These are phyloP conservation scores for Alces alces DNA, from an alignment of 2,113 vertebrate species.

Conservation along the genomic window DNA sequence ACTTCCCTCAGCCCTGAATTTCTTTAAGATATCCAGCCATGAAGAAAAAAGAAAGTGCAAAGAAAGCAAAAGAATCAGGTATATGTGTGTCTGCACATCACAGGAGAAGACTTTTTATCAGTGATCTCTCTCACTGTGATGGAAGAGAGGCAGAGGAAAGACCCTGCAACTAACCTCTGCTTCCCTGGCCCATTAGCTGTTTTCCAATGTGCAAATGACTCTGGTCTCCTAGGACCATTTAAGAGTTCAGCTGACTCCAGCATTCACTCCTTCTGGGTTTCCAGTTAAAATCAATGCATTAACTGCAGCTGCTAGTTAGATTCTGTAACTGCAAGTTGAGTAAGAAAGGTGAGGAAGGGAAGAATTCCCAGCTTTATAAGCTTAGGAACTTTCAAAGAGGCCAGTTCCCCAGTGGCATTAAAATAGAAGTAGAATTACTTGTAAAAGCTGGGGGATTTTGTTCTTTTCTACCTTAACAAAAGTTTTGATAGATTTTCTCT, in stretches of 20 bases:
- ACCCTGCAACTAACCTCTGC: not conserved
- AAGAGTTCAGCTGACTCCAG: constrained; percentile 40
- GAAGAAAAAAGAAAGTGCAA: not conserved
- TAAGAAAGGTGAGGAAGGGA: not conserved
- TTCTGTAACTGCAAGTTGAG: not conserved
- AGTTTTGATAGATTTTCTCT: constrained; percentile 58
- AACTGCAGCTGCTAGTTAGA: constrained; percentile 14
- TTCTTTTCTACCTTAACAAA: constrained; percentile 54
- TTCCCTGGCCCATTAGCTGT: constrained; percentile 42
- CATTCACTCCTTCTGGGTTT: not conserved
- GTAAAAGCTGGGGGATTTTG: constrained; percentile 24
- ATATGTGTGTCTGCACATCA: not conserved
- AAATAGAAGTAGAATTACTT: constrained; percentile 46
- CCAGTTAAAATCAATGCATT: constrained; percentile 57
- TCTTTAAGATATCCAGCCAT: not conserved
- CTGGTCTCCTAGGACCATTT: not conserved
- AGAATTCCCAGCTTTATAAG: not conserved
- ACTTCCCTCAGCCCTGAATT: not conserved
- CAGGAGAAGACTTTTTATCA: not conserved
- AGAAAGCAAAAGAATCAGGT: not conserved
- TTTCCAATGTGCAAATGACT: constrained; percentile 47
- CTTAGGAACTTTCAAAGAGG: constrained; percentile 24
- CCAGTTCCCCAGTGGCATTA: constrained; percentile 15
- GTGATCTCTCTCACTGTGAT: not conserved
- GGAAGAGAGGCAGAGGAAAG: not conserved